Percentiles rank a stretch among this genome's conserved stretches.
Conservation (phyloP, 2,888 invertebrate species). For the Zeuzera pyrina region DNA sequence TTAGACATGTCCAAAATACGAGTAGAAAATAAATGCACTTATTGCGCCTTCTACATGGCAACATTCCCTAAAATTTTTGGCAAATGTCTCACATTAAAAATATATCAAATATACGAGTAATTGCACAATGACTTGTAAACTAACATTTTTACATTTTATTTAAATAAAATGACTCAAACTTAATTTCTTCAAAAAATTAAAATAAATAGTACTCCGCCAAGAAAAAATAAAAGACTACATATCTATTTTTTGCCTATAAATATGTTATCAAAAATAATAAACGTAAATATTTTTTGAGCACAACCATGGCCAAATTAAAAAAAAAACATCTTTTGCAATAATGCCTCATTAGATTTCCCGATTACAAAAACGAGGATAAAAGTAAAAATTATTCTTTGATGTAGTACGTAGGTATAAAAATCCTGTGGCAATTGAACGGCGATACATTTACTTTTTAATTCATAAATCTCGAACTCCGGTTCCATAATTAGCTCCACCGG, state of each 20-base stretch:
- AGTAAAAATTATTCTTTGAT: background rate
- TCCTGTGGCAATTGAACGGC: background rate
- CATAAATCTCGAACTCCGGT: constrained; percentile 80
- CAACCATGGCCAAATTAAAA: too few species aligned
- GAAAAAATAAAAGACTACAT: too few species aligned
- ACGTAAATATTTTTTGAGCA: too few species aligned
- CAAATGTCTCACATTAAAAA: constrained; percentile 35
- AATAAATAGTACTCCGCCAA: too few species aligned
- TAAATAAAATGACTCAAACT: too few species aligned
- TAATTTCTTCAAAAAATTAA: too few species aligned
- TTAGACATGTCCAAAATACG: constrained; percentile 38
- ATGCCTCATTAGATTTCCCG: too few species aligned
- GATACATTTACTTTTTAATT: too few species aligned
- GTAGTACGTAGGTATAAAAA: background rate
- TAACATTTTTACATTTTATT: too few species aligned
- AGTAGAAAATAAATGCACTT: constrained; percentile 61
- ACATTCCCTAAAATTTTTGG: constrained; percentile 47
- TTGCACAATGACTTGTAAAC: too few species aligned
- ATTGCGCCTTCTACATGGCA: constrained; percentile 56
- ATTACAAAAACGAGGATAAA: background rate
- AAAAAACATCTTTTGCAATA: constrained; percentile 2
- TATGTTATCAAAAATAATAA: too few species aligned
- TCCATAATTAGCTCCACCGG: constrained; percentile 87
- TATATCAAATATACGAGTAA: constrained; percentile 26
- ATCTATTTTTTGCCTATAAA: too few species aligned